Base-by-base conservation (phyloP, 1,140 invertebrate genomes). In the Scylla paramamosain region DNA sequence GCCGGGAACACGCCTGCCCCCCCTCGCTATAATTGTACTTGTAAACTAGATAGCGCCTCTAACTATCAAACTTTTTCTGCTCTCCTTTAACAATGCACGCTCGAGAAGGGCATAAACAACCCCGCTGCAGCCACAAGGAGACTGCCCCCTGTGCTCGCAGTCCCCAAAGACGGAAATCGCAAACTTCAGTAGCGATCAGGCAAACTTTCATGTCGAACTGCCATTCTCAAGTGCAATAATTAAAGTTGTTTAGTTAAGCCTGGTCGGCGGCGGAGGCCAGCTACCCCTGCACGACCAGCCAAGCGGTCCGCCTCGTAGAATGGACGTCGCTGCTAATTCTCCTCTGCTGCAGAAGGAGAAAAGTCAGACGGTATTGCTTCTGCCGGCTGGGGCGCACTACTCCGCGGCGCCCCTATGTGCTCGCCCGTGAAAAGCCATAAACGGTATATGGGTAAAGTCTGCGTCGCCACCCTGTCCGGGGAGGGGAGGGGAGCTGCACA, bases 41-140 rank as follows among this genome's bases (percentile, higher is more conserved):
- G 93, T 94, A 94, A 94, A 94, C 93, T 94, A 94, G 93, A 94
- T 94, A 94, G 93, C 88, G 93, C 93, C 93, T 91, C 88, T 94
- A 94, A 94, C 93, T 94, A 94, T 91, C 87, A 94, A 94, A 94
- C 93, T 94, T 94, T 94, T 94, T 94, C 88, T 94, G 93, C 93
- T 94, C 93, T 87, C 93, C 46, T 88, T 94, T 94, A 94, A 94
- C 93, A 94, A 94, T 94, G 93, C 93, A 91, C 52, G 84, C 48
- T 94, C 88, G 59, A 94, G 67, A 94, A 91, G 88, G 93, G 88
- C 93, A 94, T 39, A 94, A 89, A 83, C 88, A 59, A 29, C 8
- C 20, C 20, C 48, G 1, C 7, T 0, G 29, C 0, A 4, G 31
- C 16, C 86, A 31, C 39, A n/a, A 67, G 87, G 39, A 94, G 4